Percentiles rank a stretch among this genome's conserved stretches.
Evolutionary conservation across 2,113 vertebrate species (phyloP).

Genomic region (Varanus salvator): DNA sequence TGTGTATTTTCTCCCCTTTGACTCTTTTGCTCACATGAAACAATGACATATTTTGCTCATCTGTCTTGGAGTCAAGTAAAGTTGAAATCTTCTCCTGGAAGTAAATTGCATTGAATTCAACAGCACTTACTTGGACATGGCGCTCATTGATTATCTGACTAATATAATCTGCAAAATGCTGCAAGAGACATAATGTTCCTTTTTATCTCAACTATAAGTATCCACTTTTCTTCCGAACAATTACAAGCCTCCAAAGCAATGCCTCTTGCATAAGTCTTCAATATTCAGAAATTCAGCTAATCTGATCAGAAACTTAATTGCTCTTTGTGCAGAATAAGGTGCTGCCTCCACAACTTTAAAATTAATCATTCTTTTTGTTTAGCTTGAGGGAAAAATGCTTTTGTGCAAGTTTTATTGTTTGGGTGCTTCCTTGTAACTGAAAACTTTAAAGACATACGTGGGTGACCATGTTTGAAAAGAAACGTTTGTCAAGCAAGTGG

Average conservation of each 20-base stretch:
- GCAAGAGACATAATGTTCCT: background rate
- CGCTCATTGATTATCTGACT: background rate
- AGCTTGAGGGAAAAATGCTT: background rate
- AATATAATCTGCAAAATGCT: background rate
- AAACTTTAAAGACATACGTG: conserved; percentile 17
- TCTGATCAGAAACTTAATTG: background rate
- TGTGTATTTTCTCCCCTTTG: background rate
- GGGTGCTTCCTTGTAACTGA: conserved; percentile 1
- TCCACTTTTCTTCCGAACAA: background rate
- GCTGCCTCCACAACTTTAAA: background rate
- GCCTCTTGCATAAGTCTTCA: background rate
- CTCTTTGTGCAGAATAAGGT: background rate
- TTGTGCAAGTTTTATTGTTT: conserved; percentile 1
- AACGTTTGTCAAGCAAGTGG: conserved; percentile 49
- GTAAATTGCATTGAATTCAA: no score
- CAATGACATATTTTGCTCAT: background rate
- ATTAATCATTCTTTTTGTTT: conserved; percentile 25
- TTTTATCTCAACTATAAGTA: background rate
- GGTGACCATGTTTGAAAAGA: conserved; percentile 50
- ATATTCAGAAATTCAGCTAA: conserved; percentile 32
- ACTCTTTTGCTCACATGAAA: background rate
- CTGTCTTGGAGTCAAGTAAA: background rate
- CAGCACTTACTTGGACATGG: no score
- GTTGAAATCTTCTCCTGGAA: background rate
- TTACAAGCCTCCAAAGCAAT: background rate